Evolutionary conservation across 1,140 invertebrate genomes (phyloP), one percentile per base, ranked within the genome.

Genomic region (fruit fly (Drosophila melanogaster)): DNA sequence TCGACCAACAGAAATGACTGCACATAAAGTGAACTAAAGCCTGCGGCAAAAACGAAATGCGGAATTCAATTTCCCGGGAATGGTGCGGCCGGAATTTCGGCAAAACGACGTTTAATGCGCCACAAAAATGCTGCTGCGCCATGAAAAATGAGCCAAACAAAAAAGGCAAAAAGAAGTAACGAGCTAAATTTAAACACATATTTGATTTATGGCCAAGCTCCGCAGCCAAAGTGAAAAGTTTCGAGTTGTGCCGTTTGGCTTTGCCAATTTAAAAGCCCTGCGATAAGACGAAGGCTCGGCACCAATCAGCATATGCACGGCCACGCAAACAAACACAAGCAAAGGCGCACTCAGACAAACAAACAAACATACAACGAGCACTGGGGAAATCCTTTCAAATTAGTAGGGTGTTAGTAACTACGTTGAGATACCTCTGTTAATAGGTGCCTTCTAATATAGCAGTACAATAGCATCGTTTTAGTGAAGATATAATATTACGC

Each of bases 301-400:
- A 75, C 40, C 65, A 56, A 85, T 86, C 81, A 85, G 78, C 83
- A 86, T 85, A 85, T 85, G 78, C 78, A 86, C 43, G 74, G 40
- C 51, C 58, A 58, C 66, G 54, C 38, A 50, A 22, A 64, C 50
- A 62, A 59, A 74, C 50, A 67, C 41, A 61, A 53, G 73, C 47
- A 61, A 26, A 46, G 33, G 47, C 41, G 46, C 26, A 50, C 30
- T 55, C 37, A 50, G 35, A 56, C 35, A 51, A 26, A 40, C 26
- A 41, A 40, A 59, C 53, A 51, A 26, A 40, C 26, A 41, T 35
- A 59, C 53, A 56, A 46, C 19, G 7, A 41, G 47, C 22, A 33
- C 37, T 26, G 41, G 72, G 51, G 49, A 43, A 60, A 26, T 43
- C 30, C 44, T 22, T 46, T 17, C 1, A 8, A 41, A 41, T 8